A percentile compares a stretch with the other conserved stretches of the same genome.
phyloP scores from a whole-genome alignment of 2,113 vertebrate genomes.

The Clupea harengus region DNA sequence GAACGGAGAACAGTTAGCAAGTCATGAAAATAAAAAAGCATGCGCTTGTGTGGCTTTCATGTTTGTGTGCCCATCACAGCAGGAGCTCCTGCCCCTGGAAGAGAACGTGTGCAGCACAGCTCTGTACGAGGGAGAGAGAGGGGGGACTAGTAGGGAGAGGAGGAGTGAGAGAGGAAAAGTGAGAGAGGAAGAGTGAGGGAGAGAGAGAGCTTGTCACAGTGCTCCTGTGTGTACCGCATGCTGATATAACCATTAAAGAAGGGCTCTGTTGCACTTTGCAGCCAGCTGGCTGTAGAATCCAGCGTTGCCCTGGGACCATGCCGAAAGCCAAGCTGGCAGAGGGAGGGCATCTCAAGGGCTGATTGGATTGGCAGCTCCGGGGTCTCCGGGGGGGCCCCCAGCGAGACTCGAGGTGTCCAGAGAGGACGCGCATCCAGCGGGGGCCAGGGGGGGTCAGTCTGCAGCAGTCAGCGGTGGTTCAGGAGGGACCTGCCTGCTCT shows the following conservation, averaged over 20 bases:
- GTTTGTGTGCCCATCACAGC: neutral
- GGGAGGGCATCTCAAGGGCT: constrained; percentile 46
- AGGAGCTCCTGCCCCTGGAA: neutral
- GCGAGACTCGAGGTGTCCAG: constrained; percentile 34
- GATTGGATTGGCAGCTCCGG: constrained; percentile 51
- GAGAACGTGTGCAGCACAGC: neutral
- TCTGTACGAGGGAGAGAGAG: neutral
- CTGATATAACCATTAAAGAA: constrained; percentile 43
- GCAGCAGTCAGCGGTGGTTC: constrained; percentile 26
- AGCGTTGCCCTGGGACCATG: constrained; percentile 36
- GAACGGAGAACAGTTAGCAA: neutral
- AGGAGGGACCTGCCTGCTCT: constrained; percentile 37
- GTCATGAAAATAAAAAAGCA: neutral
- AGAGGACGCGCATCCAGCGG: constrained; percentile 35
- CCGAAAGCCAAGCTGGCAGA: constrained; percentile 49
- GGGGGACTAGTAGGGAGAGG: neutral
- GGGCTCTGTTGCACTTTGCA: constrained; percentile 33
- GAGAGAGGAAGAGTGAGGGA: neutral
- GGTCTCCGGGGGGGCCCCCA: constrained; percentile 35
- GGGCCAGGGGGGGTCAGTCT: constrained; percentile 17
- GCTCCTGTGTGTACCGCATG: constrained; percentile 27
- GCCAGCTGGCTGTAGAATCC: constrained; percentile 50
- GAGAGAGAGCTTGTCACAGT: constrained; percentile 8
- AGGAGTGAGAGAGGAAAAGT: neutral
- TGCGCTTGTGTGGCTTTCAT: neutral